Percentiles rank a stretch among this genome's conserved stretches.
Conservation (phyloP, 2,888 invertebrate species). For the Eupithecia insigniata region DNA sequence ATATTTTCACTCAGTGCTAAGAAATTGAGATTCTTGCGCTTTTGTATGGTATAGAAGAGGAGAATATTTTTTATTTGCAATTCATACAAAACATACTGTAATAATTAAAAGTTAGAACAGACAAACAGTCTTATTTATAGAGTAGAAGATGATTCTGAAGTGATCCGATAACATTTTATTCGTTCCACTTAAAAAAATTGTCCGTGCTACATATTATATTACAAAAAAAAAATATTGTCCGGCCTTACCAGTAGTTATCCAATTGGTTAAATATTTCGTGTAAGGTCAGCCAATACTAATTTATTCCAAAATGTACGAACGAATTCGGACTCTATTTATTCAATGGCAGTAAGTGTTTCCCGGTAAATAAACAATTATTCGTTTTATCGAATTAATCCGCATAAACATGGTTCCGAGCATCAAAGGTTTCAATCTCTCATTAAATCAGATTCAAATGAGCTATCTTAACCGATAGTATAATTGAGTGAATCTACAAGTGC, state of each 20-base stretch:
- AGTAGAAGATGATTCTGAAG: too few relatives aligned
- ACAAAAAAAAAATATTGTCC: too few relatives aligned
- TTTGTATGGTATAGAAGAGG: not conserved
- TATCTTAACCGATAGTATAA: not conserved
- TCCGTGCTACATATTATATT: too few relatives aligned
- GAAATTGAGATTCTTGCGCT: not conserved
- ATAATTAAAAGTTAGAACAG: too few relatives aligned
- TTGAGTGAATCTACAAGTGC: slow-evolving; percentile 5
- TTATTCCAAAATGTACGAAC: not conserved
- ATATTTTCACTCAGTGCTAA: not conserved
- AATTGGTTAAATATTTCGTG: not conserved
- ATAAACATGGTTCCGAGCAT: slow-evolving; percentile 5
- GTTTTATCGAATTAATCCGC: slow-evolving; percentile 2
- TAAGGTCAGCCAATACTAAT: not conserved
- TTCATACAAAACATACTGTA: too few relatives aligned
- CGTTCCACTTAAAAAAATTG: too few relatives aligned
- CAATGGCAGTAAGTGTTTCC: not conserved
- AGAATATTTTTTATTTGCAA: too few relatives aligned
- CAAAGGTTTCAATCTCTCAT: too few relatives aligned
- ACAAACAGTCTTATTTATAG: too few relatives aligned
- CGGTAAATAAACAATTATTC: slow-evolving; percentile 1
- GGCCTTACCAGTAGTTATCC: too few relatives aligned
- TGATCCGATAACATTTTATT: too few relatives aligned
- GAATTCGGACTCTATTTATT: slow-evolving; percentile 1
- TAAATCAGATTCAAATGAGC: slow-evolving; percentile 9